Percentiles rank a stretch among this genome's conserved stretches.
Conservation (phyloP, 2,888 invertebrate genomes). For the Epirrita christyi region DNA sequence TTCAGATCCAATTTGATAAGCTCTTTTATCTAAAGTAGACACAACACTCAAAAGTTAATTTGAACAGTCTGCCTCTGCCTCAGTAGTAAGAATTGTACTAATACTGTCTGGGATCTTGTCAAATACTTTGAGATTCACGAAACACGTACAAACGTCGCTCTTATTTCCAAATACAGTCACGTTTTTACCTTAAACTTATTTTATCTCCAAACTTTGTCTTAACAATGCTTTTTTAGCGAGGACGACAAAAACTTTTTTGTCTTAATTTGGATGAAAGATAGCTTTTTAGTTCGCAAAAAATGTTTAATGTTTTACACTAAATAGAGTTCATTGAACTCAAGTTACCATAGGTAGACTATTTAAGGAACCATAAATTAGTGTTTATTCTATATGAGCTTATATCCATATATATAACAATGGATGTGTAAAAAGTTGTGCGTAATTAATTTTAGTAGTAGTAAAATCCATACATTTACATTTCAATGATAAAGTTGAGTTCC, state of each 20-base stretch:
- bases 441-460: no score
- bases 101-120: slow-evolving; percentile 38
- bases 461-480: no score
- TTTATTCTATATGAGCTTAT: no score
- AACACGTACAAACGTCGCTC: slow-evolving; percentile 28
- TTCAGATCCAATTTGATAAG: no score
- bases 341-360: background rate
- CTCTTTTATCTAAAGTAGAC: no score
- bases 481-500: no score
- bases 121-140: slow-evolving; percentile 32
- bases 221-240: slow-evolving; percentile 37
- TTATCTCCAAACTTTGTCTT: slow-evolving; percentile 40
- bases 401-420: no score
- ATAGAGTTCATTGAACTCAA: slow-evolving; percentile 2
- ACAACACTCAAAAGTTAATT: no score
- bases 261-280: slow-evolving; percentile 14
- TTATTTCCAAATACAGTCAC: slow-evolving; percentile 47
- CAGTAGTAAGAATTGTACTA: slow-evolving; percentile 1
- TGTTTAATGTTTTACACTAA: background rate
- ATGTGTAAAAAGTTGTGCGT: no score
- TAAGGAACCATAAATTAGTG: no score
- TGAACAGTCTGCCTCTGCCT: background rate
- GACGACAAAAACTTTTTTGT: slow-evolving; percentile 34
- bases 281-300: background rate
- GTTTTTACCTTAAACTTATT: slow-evolving; percentile 35